A percentile compares a stretch with the other conserved stretches of the same genome.
Conservation (phyloP, 2,888 invertebrate genomes). For the Chrysodeixis includens region DNA sequence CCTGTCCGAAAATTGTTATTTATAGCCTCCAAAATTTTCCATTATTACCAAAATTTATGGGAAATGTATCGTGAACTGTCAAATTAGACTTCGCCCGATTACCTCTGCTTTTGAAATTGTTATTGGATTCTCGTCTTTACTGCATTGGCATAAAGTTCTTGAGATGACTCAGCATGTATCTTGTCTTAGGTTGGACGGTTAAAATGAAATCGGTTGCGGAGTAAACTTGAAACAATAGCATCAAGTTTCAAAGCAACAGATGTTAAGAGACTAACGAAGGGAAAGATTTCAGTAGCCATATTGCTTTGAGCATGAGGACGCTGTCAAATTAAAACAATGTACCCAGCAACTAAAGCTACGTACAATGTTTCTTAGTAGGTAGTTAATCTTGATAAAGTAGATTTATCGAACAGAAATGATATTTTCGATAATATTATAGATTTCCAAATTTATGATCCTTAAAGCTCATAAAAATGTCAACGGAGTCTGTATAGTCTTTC, state of each 20-base stretch:
- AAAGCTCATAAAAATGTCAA: too few species aligned
- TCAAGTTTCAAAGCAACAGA: slow-evolving; percentile 81
- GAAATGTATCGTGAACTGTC: slow-evolving; percentile 67
- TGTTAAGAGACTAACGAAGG: slow-evolving; percentile 78
- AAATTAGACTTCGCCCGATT: slow-evolving; percentile 48
- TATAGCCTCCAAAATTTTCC: slow-evolving; percentile 58
- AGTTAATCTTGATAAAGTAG: too few species aligned
- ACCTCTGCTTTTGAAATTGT: background rate
- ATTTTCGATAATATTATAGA: too few species aligned
- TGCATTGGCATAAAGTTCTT: background rate
- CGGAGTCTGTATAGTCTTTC: too few species aligned
- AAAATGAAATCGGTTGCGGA: slow-evolving; percentile 60
- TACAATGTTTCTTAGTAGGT: background rate
- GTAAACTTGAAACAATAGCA: slow-evolving; percentile 77
- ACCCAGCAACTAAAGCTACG: slow-evolving; percentile 7
- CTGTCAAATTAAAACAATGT: slow-evolving; percentile 31
- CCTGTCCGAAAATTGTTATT: slow-evolving; percentile 47
- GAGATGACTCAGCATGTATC: background rate
- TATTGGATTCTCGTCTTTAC: slow-evolving; percentile 25
- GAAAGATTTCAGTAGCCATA: slow-evolving; percentile 45
- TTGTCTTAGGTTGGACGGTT: slow-evolving; percentile 5
- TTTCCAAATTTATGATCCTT: too few species aligned
- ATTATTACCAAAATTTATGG: slow-evolving; percentile 60
- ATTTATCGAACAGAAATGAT: too few species aligned
- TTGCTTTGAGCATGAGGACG: slow-evolving; percentile 25